phyloP scores from a whole-genome alignment of 2,888 invertebrate species.

The Pachliopta kotzebuea region DNA sequence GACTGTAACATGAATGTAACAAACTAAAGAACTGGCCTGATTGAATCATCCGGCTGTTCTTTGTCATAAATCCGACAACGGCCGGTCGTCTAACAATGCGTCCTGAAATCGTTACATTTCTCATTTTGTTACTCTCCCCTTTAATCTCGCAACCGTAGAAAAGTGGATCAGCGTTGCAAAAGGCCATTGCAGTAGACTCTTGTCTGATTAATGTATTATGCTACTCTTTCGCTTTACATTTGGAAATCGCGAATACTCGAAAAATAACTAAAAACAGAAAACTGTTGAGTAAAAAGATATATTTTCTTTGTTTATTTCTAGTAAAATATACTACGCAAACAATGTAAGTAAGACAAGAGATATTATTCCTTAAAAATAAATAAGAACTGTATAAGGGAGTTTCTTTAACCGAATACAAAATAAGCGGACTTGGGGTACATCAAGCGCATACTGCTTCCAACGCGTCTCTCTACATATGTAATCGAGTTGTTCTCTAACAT shows the following conservation, averaged over 20 bases:
- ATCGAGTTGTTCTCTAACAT: slow-evolving; percentile 37
- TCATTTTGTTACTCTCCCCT: slow-evolving; percentile 79
- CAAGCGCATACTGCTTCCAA: slow-evolving; percentile 33
- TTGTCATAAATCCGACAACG: slow-evolving; percentile 80
- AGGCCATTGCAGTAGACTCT: slow-evolving; percentile 73
- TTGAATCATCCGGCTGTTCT: slow-evolving; percentile 79
- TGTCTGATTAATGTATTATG: slow-evolving; percentile 74
- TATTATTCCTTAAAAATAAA: slow-evolving; percentile 37
- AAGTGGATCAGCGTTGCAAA: slow-evolving; percentile 78
- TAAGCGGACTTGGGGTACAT: slow-evolving; percentile 34
- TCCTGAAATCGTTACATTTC: slow-evolving; percentile 80
- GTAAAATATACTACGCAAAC: background rate
- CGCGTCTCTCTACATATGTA: slow-evolving; percentile 39
- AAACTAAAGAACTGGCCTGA: slow-evolving; percentile 77
- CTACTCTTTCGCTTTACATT: slow-evolving; percentile 27
- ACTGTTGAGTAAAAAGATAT: slow-evolving; percentile 1
- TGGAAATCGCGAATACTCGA: slow-evolving; percentile 7
- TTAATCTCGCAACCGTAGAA: slow-evolving; percentile 79
- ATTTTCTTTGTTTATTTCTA: slow-evolving; percentile 10
- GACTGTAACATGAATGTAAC: slow-evolving; percentile 75
- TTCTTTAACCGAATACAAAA: slow-evolving; percentile 40
- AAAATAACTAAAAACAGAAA: slow-evolving; percentile 10
- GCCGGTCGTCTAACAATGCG: slow-evolving; percentile 76
- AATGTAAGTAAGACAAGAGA: slow-evolving; percentile 35
- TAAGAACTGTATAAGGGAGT: slow-evolving; percentile 40